Evolutionary conservation across 2,797 vertebrate genomes (phyloP).

Genomic region (Tapera naevia): DNA sequence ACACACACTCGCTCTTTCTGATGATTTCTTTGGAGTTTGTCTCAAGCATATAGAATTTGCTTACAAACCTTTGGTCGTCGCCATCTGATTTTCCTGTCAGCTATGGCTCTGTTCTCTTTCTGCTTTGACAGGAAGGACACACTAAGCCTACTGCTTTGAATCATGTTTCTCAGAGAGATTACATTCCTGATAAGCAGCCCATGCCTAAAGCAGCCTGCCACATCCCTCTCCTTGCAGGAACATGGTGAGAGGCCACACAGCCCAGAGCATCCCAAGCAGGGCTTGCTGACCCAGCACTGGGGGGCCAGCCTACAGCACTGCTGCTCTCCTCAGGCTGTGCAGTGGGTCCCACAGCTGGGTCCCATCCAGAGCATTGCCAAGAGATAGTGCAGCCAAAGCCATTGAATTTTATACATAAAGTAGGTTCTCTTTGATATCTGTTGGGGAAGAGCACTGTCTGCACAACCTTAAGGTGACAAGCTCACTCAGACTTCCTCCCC

Average conservation of each 20-base stretch:
- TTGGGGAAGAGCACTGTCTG: not conserved
- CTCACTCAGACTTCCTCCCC: not conserved
- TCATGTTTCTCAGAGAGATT: accelerated
- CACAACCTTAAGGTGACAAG: no score
- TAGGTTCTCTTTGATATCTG: not conserved
- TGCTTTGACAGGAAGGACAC: not conserved
- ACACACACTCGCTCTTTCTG: not conserved
- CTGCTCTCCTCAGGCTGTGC: not conserved
- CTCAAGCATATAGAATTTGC: not conserved
- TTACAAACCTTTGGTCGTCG: not conserved
- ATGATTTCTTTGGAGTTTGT: not conserved
- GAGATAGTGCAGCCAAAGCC: not conserved
- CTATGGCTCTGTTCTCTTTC: not conserved
- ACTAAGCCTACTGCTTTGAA: not conserved
- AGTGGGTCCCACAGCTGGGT: accelerated
- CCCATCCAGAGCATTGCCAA: not conserved
- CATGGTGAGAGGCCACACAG: not conserved
- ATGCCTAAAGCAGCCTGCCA: not conserved
- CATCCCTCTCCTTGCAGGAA: not conserved
- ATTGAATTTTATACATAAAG: not conserved
- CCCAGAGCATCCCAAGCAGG: not conserved
- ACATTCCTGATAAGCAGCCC: not conserved
- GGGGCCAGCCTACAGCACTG: not conserved
- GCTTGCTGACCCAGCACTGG: not conserved
- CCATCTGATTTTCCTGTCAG: not conserved